Base-by-base conservation (phyloP, 2,888 invertebrate genomes). In the Sinotaia quadrata region DNA sequence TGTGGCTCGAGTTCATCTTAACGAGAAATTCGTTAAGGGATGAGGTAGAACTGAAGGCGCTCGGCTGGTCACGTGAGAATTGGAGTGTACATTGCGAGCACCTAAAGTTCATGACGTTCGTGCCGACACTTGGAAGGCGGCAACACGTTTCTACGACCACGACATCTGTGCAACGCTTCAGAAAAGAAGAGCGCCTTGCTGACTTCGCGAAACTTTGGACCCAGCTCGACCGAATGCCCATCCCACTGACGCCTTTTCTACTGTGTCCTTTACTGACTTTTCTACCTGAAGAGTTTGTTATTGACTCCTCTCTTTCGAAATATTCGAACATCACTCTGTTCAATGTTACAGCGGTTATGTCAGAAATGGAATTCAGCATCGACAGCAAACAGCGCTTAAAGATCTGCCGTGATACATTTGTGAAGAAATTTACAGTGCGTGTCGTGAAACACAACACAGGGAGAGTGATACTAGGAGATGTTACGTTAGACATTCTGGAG, bases 1-100 rank as follows among this genome's bases (percentile, higher is more conserved):
- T 65, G 27, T 44, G 56, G 65, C 29, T 65, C 24, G 54, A 65
- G 24, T 65, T 65, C 15, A 29, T 56, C 31, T 54, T 65, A 10
- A 65, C 65, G 15, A 8, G 12, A 4, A 47, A 65, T 10, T 41
- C 33, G 12, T 54, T 56, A 12, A 21, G 31, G 21, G 31, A 33
- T 12, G 56, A 56, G n/a, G 44, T 65, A 29, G 65, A 65, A 33
- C 41, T n/a, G 29, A 10, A 31, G 12, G 65, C 65, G 3, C 24
- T 65, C 56, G 37, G 44, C 56, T 21, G 44, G 44, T n/a, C 56
- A 15, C 29, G 47, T 27, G 41, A 65, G 2, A 56, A 65, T 0
- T 54, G 54, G 54, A 44, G 56, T 56, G 65, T 65, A 33, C n/a
- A 31, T 8, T 65, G 65, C n/a, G 54, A 52, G 0, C 18, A 65